phyloP scores from a whole-genome alignment of 1,140 invertebrate species.

The Paracyclopina nana region DNA sequence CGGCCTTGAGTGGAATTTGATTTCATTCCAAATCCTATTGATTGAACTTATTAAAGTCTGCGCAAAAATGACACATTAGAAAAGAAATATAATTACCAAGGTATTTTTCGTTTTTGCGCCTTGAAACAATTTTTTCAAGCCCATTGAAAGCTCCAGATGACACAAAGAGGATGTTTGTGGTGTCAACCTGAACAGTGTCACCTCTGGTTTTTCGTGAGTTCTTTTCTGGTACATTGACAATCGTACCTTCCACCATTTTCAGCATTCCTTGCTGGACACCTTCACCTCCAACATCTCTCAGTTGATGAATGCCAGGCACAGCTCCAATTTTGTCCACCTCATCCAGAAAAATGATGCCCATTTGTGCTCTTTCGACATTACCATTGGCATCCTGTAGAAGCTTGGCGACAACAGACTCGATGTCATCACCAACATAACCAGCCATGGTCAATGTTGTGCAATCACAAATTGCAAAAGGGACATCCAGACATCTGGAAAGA shows the following conservation, averaged over 20 bases:
- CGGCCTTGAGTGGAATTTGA: constrained; percentile 43
- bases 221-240: constrained; percentile 91
- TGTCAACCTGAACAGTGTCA: constrained; percentile 90
- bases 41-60: no score
- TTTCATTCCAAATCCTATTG: constrained; percentile 76
- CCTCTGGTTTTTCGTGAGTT: constrained; percentile 78
- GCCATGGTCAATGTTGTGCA: constrained; percentile 97
- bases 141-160: constrained; percentile 96
- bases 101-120: constrained; percentile 76
- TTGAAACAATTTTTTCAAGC: constrained; percentile 73
- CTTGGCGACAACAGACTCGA: constrained; percentile 95
- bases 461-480: constrained; percentile 98
- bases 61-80: no score
- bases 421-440: constrained; percentile 99
- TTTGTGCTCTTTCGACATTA: constrained; percentile 85
- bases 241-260: constrained; percentile 86
- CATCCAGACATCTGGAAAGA: constrained; percentile 61
- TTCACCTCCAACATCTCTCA: constrained; percentile 91
- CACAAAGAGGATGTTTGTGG: constrained; percentile 96
- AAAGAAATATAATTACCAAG: neutral
- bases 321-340: constrained; percentile 93
- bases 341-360: constrained; percentile 32
- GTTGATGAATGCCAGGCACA: constrained; percentile 85
- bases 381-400: constrained; percentile 91
- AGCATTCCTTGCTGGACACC: constrained; percentile 52